These are phyloP conservation scores for Brienomyrus longianalis DNA, from an alignment of 2,113 vertebrate species.

Conservation along the genomic window DNA sequence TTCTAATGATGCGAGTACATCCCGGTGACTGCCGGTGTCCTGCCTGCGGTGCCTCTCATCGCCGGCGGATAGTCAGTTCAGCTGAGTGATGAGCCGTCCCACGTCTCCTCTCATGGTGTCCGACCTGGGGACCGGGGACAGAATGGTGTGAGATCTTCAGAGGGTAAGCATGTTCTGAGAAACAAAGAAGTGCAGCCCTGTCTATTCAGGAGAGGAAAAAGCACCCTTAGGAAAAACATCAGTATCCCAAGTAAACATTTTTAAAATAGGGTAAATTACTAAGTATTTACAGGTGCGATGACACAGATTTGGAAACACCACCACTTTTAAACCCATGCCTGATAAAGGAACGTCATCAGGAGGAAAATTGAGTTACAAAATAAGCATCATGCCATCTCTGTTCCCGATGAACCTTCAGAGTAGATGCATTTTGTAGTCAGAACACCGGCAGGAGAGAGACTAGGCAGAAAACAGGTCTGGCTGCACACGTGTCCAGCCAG, in stretches of 20 bases:
- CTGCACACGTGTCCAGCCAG: neutral
- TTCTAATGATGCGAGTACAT: conserved; percentile 51
- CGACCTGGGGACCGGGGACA: neutral
- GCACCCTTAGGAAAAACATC: neutral
- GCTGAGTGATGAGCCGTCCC: conserved; percentile 53
- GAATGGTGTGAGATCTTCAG: neutral
- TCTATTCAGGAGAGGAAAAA: neutral
- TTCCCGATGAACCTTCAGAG: neutral
- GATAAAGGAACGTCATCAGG: neutral
- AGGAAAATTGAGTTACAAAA: neutral
- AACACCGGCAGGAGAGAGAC: neutral
- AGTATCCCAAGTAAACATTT: neutral
- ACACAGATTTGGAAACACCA: neutral
- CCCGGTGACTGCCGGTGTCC: conserved; percentile 57
- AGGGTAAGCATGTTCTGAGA: neutral
- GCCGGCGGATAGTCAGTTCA: conserved; percentile 52
- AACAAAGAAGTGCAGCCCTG: neutral
- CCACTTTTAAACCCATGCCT: neutral
- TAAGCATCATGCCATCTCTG: neutral
- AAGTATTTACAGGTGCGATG: neutral
- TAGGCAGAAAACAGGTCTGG: neutral
- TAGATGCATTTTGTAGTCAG: neutral
- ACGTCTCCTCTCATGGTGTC: conserved; percentile 62
- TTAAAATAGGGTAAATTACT: neutral
- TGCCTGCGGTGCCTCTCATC: conserved; percentile 61